Conservation (phyloP, 2,113 vertebrate genomes). For the Tetrao urogallus region DNA sequence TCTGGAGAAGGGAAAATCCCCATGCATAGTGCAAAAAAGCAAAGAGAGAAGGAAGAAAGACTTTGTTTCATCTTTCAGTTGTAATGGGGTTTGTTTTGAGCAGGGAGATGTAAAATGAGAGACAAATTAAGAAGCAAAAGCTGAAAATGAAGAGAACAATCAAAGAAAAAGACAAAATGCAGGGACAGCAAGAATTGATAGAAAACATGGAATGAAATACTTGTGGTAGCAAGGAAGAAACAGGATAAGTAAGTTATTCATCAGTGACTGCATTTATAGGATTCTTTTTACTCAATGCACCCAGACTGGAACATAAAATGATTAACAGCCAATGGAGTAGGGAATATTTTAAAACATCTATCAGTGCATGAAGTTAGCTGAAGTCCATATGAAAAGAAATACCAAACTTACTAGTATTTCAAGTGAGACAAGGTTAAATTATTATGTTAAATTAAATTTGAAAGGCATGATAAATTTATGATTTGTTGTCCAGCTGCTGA, state of each 20-base stretch:
- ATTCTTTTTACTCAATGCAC: not conserved
- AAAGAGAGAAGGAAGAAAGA: not conserved
- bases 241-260: not conserved
- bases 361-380: not conserved
- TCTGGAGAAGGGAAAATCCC: not conserved
- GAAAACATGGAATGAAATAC: not conserved
- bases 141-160: not conserved
- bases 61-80: rapidly evolving
- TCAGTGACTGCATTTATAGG: not conserved
- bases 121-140: not conserved
- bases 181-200: not conserved
- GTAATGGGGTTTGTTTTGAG: not conserved
- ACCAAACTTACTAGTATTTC: constrained; percentile 37
- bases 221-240: not conserved
- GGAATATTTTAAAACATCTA: constrained; percentile 10
- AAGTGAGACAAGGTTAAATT: constrained; percentile 39
- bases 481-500: constrained; percentile 44
- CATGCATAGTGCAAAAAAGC: not conserved
- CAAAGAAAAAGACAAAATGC: not conserved
- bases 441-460: constrained; percentile 63
- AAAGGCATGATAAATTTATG: constrained; percentile 46
- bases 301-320: not conserved
- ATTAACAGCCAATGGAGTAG: not conserved
- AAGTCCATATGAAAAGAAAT: constrained; percentile 25
- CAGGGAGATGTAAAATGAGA: not conserved